Conservation (phyloP, 2,797 vertebrate genomes). For the Gephyroberyx darwinii region DNA sequence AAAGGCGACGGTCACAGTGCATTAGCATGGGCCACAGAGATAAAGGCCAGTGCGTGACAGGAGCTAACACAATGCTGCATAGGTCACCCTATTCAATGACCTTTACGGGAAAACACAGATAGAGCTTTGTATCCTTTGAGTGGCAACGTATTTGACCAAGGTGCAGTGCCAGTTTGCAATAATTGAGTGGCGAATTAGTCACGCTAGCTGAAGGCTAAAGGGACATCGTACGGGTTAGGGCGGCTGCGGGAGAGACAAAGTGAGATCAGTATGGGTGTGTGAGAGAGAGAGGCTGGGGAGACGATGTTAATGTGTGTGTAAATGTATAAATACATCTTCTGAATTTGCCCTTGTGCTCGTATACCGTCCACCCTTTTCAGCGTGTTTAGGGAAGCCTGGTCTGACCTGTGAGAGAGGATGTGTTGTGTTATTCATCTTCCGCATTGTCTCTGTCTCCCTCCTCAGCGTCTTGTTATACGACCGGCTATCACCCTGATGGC, state of each 20-base stretch:
- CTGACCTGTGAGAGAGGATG: slow-evolving; percentile 51
- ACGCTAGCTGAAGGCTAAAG: background rate
- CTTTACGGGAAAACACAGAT: slow-evolving; percentile 46
- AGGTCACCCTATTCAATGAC: slow-evolving; percentile 56
- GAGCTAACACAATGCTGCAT: slow-evolving; percentile 10
- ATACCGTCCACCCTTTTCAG: background rate
- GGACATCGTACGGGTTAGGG: background rate
- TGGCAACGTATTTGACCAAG: background rate
- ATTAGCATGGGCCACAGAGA: slow-evolving; percentile 53
- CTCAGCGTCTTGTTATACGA: slow-evolving; percentile 65
- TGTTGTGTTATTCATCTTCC: slow-evolving; percentile 53
- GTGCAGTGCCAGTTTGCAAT: background rate
- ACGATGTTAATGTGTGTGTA: background rate
- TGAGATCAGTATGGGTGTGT: background rate
- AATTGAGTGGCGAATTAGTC: background rate
- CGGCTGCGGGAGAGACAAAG: slow-evolving; percentile 1
- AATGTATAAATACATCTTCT: slow-evolving; percentile 2
- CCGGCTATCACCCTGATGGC: slow-evolving; percentile 71
- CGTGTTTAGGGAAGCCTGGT: background rate
- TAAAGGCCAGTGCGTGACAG: slow-evolving; percentile 62
- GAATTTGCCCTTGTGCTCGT: background rate
- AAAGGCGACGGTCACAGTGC: slow-evolving; percentile 54
- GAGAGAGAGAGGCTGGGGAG: background rate
- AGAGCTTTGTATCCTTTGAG: slow-evolving; percentile 23
- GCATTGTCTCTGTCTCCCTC: slow-evolving; percentile 30